Evolutionary conservation across 2,797 vertebrate species (phyloP), one percentile per base, ranked within the genome.

Genomic region (Platalea minor): DNA sequence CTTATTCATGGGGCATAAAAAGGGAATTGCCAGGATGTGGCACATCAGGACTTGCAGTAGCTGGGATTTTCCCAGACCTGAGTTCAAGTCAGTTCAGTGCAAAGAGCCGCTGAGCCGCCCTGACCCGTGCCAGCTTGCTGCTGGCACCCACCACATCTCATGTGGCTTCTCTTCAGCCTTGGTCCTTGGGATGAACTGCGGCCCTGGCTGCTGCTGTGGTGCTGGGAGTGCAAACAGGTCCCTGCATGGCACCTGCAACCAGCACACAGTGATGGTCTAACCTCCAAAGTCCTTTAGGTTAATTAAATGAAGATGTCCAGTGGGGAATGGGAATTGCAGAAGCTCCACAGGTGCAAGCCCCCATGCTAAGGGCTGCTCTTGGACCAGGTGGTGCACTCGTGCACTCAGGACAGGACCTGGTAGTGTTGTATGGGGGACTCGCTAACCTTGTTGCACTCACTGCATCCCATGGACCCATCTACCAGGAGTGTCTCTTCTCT

Each of bases 191-290:
- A 13, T 7, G 54, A 14, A 41, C 17, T 2, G 0, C 1, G 4
- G 13, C 13, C 41, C 25, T 0, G 1, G 43, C 16, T 50, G 12
- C 53, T 43, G 39, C 43, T 1, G 2, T 4, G 3, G 11, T n/a
- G 2, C 35, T 74, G 56, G 11, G 13, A 8, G 2, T 46, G 20
- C 41, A 61, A 45, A 46, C 10, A 43, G 4, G 23, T 37, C 11
- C 24, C 35, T 24, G 13, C 43, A 33, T 2, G 3, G 31, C n/a
- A n/a, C 12, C 57, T 68, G 39, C 57, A 48, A 16, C 18, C 73
- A 48, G 39, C 5, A 6, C 33, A 51, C 19, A 28, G 57, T 16
- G 65, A 24, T 15, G 33, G 18, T 43, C 39, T 74, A 54, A 46
- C 11, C 18, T 46, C 41, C 28, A 15, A 17, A 89, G n/a, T 21